Evolutionary conservation across 2,113 vertebrate genomes (phyloP).

Genomic region (Brachirus orientalis): DNA sequence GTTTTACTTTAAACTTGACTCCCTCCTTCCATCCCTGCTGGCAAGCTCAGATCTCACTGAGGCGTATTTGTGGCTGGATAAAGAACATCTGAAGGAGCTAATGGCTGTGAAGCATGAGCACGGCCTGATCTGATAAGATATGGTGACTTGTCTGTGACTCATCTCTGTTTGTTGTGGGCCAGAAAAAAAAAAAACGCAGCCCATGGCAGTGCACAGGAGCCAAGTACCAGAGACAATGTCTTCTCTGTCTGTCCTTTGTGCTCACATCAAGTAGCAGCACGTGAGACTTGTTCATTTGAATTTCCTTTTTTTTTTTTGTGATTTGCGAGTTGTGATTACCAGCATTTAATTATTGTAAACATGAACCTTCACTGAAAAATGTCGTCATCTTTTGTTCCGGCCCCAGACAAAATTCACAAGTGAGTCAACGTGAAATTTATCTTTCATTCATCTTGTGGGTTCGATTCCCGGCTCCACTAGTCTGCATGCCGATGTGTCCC

Average conservation of each 20-base stretch:
- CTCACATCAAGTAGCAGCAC: neutral
- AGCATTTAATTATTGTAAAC: too few relatives aligned
- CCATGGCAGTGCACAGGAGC: neutral
- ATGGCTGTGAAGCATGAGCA: conserved; percentile 58
- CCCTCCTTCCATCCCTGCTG: conserved; percentile 20
- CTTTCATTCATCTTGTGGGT: too few relatives aligned
- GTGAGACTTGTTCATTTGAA: too few relatives aligned
- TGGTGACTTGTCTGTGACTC: conserved; percentile 43
- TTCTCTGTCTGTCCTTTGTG: conserved; percentile 21
- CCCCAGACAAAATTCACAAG: too few relatives aligned
- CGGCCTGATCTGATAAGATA: conserved; percentile 63
- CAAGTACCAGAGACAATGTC: conserved; percentile 2
- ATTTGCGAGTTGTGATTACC: too few relatives aligned
- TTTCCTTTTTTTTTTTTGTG: too few relatives aligned
- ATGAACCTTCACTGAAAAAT: too few relatives aligned
- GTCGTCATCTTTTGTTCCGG: too few relatives aligned
- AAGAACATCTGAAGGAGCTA: conserved; percentile 25
- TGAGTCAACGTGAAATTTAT: too few relatives aligned
- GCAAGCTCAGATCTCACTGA: conserved; percentile 26
- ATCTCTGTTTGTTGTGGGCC: conserved; percentile 39
- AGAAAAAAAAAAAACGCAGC: conserved; percentile 27
- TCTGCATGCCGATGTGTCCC: too few relatives aligned
- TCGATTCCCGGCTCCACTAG: too few relatives aligned
- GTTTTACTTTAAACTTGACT: conserved; percentile 19
- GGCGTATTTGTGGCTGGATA: conserved; percentile 29